These are phyloP conservation scores for Cliona cf. orientalis DNA, from an alignment of 37 sponge, comb jelly and placozoan species.

Conservation along the genomic window DNA sequence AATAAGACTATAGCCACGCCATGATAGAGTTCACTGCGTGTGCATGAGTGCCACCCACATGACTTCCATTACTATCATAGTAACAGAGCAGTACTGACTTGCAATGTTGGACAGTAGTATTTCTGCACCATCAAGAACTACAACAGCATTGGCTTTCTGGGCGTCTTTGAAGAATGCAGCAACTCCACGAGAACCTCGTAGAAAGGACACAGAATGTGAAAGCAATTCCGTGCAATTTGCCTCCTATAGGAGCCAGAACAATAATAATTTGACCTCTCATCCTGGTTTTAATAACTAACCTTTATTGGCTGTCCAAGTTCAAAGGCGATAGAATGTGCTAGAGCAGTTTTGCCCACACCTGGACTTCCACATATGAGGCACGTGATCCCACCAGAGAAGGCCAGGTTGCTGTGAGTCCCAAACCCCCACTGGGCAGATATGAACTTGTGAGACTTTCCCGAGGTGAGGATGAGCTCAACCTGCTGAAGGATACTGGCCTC, in stretches of 20 bases:
- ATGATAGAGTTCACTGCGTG: no score
- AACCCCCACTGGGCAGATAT: conserved; percentile 81
- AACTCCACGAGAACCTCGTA: conserved; percentile 16
- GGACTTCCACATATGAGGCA: conserved; percentile 47
- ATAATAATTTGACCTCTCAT: neutral
- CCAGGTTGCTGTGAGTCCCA: conserved; percentile 35
- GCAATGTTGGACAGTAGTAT: conserved; percentile 39
- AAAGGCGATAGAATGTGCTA: conserved; percentile 66
- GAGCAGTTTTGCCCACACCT: conserved; percentile 62
- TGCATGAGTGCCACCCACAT: no score
- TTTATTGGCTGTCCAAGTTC: conserved; percentile 80
- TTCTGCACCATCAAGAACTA: conserved; percentile 66
- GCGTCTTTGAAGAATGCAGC: conserved; percentile 71
- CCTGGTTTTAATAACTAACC: no score
- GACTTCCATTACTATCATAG: neutral
- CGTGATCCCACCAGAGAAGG: conserved; percentile 30
- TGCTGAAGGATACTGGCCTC: conserved; percentile 17
- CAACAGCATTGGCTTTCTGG: conserved; percentile 64
- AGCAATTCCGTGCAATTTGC: conserved; percentile 64
- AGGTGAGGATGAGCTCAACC: conserved; percentile 47
- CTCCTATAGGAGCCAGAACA: conserved; percentile 22
- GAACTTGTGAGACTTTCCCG: conserved; percentile 64
- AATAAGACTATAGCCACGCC: no score
- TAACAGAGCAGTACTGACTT: conserved; percentile 12
- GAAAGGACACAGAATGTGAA: conserved; percentile 30